Conservation (phyloP, 2,888 invertebrate species). For the Drosophila peninsularis region DNA sequence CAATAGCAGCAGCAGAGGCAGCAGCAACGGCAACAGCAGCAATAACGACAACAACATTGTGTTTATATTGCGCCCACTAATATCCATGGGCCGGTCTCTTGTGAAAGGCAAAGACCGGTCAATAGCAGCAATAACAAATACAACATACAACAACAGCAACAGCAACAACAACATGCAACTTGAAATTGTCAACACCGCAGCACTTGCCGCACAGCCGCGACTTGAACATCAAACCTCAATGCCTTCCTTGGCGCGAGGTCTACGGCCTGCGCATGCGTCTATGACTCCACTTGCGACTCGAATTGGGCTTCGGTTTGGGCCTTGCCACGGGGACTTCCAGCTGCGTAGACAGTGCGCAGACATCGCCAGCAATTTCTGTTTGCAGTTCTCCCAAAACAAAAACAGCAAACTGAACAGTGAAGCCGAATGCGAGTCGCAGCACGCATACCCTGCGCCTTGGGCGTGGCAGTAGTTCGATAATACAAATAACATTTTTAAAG, state of each 20-base stretch:
- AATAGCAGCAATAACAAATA: constrained; percentile 38
- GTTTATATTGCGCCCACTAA: constrained; percentile 58
- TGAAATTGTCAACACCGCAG: constrained; percentile 73
- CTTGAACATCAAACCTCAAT: constrained; percentile 22
- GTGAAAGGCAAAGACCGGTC: constrained; percentile 57
- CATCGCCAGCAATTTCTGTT: constrained; percentile 51
- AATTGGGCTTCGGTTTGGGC: constrained; percentile 20
- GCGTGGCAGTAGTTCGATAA: neutral
- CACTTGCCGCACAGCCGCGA: constrained; percentile 69
- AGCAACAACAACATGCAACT: constrained; percentile 18
- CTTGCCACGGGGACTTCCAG: constrained; percentile 60
- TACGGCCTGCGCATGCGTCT: constrained; percentile 16
- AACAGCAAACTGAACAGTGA: constrained; percentile 21
- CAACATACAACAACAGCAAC: constrained; percentile 23
- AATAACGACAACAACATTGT: constrained; percentile 42
- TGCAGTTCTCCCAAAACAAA: constrained; percentile 49
- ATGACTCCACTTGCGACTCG: constrained; percentile 8
- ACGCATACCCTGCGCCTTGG: constrained; percentile 38
- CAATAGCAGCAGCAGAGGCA: constrained; percentile 17
- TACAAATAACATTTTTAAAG: too few relatives aligned
- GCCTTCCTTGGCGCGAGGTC: constrained; percentile 24
- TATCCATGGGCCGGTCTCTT: constrained; percentile 45
- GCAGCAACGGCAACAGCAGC: neutral
- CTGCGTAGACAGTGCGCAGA: constrained; percentile 76
- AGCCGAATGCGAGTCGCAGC: constrained; percentile 21